Evolutionary conservation across 2,888 invertebrate genomes (phyloP).

Genomic region (Luperina testacea): DNA sequence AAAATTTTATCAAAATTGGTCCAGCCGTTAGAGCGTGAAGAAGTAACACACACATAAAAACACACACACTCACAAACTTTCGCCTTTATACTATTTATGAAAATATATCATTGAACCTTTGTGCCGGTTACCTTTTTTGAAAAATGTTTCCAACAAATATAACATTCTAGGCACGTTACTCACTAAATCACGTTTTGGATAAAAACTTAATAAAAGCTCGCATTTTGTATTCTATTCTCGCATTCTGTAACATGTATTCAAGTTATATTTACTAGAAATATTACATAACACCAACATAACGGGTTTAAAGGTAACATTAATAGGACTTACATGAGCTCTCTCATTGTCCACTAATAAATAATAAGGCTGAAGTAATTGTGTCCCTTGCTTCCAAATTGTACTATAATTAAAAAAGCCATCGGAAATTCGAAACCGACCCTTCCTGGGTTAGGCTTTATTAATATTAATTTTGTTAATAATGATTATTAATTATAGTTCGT

Average conservation of each 20-base stretch:
- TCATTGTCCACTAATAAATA: slow-evolving; percentile 12
- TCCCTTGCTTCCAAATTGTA: slow-evolving; percentile 13
- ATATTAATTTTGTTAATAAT: slow-evolving; percentile 41
- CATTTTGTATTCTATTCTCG: slow-evolving; percentile 61
- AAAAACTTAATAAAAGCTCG: slow-evolving; percentile 59
- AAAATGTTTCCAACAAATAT: slow-evolving; percentile 24
- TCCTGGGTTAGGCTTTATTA: slow-evolving; percentile 33
- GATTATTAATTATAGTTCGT: slow-evolving; percentile 23
- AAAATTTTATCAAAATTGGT: too few relatives aligned
- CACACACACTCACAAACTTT: too few relatives aligned
- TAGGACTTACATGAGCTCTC: neutral
- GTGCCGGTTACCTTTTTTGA: neutral
- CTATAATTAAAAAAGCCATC: slow-evolving; percentile 30
- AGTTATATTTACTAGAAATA: slow-evolving; percentile 23
- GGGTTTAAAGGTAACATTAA: neutral
- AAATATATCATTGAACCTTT: slow-evolving; percentile 4
- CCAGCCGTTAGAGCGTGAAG: too few relatives aligned
- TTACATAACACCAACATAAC: slow-evolving; percentile 13
- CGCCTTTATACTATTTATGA: too few relatives aligned
- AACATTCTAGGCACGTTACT: slow-evolving; percentile 45
- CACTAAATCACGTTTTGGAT: slow-evolving; percentile 65
- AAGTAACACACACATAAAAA: too few relatives aligned
- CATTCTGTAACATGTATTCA: slow-evolving; percentile 31
- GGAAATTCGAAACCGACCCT: slow-evolving; percentile 20
- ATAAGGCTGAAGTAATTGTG: slow-evolving; percentile 16